Evolutionary conservation across 2,113 vertebrate species (phyloP), one percentile per base, ranked within the genome.

Genomic region (Ptilorrhoa leucosticta): DNA sequence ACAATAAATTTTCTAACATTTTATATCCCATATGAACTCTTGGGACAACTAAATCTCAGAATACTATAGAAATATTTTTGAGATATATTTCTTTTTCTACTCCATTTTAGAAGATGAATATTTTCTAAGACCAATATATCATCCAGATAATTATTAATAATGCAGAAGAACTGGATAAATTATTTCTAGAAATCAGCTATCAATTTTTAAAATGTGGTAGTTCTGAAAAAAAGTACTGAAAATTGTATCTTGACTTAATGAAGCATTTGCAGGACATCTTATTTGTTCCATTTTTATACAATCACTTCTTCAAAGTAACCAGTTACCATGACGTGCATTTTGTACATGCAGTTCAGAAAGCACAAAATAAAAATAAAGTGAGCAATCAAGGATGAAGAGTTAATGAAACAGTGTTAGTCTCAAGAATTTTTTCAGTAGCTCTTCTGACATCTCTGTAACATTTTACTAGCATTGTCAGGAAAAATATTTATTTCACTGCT

Each of bases 231-330:
- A 80, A 95, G 88, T 77, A 79, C 21, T 90, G 89, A 93, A 97
- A 91, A 94, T 91, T 94, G 63, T 94, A 97, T 77, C 89, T 90
- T 95, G 89, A 94, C 92, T 97, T 96, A 97, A 89, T 93, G 87
- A 94, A 89, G 27, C 56, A 92, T 37, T 92, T 45, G 15, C 76
- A 93, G 84, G 71, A 87, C 22, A 78, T 69, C 45, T 88, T 93
- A 88, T 86, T 94, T 56, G 19, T 83, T 96, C 79, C 16, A 81
- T 78, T 87, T 94, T 69, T 31, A 42, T 92, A 88, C 87, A 73
- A 89, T 14, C 21, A 57, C 9, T 69, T 92, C 58, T 91, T 64
- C n/a, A 88, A 56, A 82, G 87, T 85, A 95, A 84, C 16, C 23
- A 69, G 73, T 91, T 93, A 88, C 73, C 39, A 70, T 40, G 96